Evolutionary conservation across 2,113 vertebrate genomes (phyloP).

Genomic region (Hippopotamus amphibius): DNA sequence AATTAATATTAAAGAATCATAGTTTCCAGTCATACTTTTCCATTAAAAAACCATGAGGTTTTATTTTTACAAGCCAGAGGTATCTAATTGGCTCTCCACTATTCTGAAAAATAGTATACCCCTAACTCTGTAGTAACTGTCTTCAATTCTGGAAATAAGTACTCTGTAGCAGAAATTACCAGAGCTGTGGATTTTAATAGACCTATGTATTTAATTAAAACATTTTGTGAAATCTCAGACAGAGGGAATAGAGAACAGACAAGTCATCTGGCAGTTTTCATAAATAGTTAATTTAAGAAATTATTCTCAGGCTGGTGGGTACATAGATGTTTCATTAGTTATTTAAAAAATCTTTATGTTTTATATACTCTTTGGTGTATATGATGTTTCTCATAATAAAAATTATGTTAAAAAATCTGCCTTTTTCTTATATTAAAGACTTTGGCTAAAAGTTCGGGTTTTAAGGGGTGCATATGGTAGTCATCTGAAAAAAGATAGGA

Average conservation of each 20-base stretch:
- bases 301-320: not conserved
- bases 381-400: conserved; percentile 19
- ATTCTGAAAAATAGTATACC: conserved; percentile 35
- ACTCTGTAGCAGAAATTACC: not conserved
- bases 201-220: not conserved
- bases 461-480: not conserved
- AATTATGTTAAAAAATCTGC: not conserved
- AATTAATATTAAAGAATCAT: conserved; percentile 54
- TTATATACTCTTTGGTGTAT: not conserved
- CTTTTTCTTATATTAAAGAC: conserved; percentile 42
- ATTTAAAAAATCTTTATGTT: not conserved
- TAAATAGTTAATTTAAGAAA: conserved; percentile 36
- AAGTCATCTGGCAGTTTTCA: not conserved
- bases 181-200: not conserved
- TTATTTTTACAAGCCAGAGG: conserved; percentile 3
- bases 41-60: not conserved
- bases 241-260: not conserved
- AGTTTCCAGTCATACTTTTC: conserved; percentile 32
- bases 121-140: not conserved
- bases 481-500: conserved; percentile 18
- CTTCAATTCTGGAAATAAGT: not conserved
- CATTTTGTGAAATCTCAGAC: not conserved
- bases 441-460: conserved; percentile 12
- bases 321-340: conserved; percentile 2
- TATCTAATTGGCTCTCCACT: conserved; percentile 31